Evolutionary conservation across 2,113 vertebrate species (phyloP).

Genomic region (Cariama cristata): DNA sequence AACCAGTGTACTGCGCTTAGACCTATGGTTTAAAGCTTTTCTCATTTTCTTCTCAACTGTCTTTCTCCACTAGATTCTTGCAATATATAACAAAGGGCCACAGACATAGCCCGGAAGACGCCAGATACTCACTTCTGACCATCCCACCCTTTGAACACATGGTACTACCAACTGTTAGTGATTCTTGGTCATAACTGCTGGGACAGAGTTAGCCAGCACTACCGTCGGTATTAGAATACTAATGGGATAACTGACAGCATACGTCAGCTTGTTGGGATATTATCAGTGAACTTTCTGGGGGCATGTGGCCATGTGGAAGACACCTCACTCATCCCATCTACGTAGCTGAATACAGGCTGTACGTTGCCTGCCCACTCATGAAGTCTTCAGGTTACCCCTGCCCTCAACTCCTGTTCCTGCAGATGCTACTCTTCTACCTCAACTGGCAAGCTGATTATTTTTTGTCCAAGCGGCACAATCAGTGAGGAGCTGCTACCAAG

Average conservation of each 20-base stretch:
- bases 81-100: not conserved
- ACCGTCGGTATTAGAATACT: not conserved
- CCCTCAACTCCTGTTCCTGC: not conserved
- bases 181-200: not conserved
- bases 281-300: not conserved
- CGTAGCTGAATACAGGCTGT: not conserved
- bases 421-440: not conserved
- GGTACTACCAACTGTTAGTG: not conserved
- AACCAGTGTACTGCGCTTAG: not conserved
- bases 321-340: not conserved
- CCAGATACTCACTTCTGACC: not conserved
- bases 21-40: not conserved
- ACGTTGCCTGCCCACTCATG: not conserved
- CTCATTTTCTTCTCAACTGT: not conserved
- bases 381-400: not conserved
- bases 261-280: not conserved
- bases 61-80: not conserved
- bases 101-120: not conserved
- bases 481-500: not conserved
- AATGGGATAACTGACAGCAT: not conserved
- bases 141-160: not conserved
- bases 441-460: not conserved
- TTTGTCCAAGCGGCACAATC: not conserved
- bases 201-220: not conserved
- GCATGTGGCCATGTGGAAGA: not conserved